Percentiles rank a stretch among this genome's conserved stretches.
Evolutionary conservation across 2,888 invertebrate species (phyloP).

Genomic region (Dorcus hopei): DNA sequence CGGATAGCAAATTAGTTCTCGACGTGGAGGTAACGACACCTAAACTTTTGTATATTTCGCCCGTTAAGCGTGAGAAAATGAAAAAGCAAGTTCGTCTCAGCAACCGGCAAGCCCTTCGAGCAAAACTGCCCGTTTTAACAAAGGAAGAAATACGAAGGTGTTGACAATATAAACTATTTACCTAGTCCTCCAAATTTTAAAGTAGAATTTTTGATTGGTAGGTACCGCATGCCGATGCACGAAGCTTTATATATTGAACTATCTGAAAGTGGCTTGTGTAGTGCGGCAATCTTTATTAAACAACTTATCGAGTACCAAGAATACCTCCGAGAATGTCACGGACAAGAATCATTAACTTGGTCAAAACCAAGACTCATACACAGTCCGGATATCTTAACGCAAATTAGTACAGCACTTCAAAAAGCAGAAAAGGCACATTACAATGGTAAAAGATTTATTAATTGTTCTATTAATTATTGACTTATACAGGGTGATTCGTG

Average conservation of each 20-base stretch:
- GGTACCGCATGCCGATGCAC: slow-evolving; percentile 53
- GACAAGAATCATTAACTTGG: slow-evolving; percentile 53
- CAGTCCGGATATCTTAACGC: slow-evolving; percentile 36
- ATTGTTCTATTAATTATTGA: not conserved
- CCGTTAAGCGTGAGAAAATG: slow-evolving; percentile 26
- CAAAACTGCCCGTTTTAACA: slow-evolving; percentile 40
- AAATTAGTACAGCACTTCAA: slow-evolving; percentile 32
- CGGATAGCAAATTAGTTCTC: too few relatives aligned
- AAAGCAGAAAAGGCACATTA: slow-evolving; percentile 35
- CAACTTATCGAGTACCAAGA: slow-evolving; percentile 58
- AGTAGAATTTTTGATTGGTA: slow-evolving; percentile 32
- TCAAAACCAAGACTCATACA: slow-evolving; percentile 38
- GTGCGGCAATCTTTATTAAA: slow-evolving; percentile 53
- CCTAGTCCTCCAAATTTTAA: not conserved
- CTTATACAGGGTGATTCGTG: too few relatives aligned
- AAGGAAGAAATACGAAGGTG: slow-evolving; percentile 44
- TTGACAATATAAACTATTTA: not conserved
- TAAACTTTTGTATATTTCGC: slow-evolving; percentile 12
- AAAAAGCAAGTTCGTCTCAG: slow-evolving; percentile 28
- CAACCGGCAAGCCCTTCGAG: slow-evolving; percentile 37
- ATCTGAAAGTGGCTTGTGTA: slow-evolving; percentile 51
- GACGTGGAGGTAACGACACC: not conserved
- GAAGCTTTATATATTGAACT: slow-evolving; percentile 57
- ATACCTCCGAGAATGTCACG: slow-evolving; percentile 51
- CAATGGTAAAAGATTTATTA: slow-evolving; percentile 22